A percentile compares a stretch with the other conserved stretches of the same genome.
phyloP scores from a whole-genome alignment of 2,113 vertebrate genomes.

The Ammodytes marinus region DNA sequence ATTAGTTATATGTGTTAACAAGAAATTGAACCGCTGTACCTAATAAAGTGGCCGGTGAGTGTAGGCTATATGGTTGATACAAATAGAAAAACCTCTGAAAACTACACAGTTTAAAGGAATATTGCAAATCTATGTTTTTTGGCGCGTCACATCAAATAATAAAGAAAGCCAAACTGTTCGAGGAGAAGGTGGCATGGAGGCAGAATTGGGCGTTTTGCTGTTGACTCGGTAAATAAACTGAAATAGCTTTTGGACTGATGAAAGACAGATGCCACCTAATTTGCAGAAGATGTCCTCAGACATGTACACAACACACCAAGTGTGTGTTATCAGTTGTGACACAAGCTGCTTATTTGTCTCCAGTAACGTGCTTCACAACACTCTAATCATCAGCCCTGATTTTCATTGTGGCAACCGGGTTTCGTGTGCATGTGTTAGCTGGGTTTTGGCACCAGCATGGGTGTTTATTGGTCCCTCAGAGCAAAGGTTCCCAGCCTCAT shows the following conservation, averaged over 20 bases:
- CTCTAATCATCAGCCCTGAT: constrained; percentile 80
- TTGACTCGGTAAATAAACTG: constrained; percentile 27
- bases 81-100: not conserved
- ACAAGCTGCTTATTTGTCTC: constrained; percentile 76
- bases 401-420: constrained; percentile 59
- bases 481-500: constrained; percentile 54
- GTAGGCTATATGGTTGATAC: not conserved
- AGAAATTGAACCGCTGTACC: no score
- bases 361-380: constrained; percentile 80
- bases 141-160: not conserved
- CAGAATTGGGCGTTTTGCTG: constrained; percentile 22
- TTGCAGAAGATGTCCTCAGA: constrained; percentile 39
- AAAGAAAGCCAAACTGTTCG: not conserved
- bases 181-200: constrained; percentile 2
- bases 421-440: constrained; percentile 36
- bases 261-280: constrained; percentile 8
- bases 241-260: constrained; percentile 27
- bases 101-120: constrained; percentile 9
- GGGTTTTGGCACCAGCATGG: constrained; percentile 31
- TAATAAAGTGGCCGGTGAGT: no score
- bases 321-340: constrained; percentile 70
- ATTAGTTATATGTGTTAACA: no score
- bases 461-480: constrained; percentile 62
- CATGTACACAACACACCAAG: constrained; percentile 29
- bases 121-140: not conserved